Conservation (phyloP, 2,113 vertebrate genomes). For the Octodon degus region DNA sequence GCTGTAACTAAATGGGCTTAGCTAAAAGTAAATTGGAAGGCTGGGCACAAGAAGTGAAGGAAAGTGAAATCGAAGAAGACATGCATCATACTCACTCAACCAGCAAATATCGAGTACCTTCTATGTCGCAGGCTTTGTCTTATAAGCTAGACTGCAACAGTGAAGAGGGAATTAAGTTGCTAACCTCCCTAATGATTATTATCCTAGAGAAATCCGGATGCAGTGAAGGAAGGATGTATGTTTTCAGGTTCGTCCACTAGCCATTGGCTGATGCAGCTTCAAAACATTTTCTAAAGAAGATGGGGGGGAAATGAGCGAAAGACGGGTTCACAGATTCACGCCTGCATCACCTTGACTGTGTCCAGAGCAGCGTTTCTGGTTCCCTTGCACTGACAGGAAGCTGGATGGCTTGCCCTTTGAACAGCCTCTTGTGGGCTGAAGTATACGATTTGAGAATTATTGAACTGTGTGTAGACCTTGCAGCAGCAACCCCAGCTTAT, state of each 20-base stretch:
- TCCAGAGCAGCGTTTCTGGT: not conserved
- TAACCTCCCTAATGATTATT: not conserved
- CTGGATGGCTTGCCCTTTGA: not conserved
- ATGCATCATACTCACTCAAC: not conserved
- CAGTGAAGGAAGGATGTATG: not conserved
- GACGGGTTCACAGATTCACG: not conserved
- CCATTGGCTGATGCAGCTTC: not conserved
- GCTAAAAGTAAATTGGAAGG: not conserved
- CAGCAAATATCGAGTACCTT: not conserved
- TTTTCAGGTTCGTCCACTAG: not conserved
- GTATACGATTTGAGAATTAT: not conserved
- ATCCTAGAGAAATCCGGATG: not conserved
- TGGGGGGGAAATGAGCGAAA: not conserved
- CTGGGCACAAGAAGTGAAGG: not conserved
- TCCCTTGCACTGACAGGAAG: not conserved
- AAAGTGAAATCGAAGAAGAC: not conserved
- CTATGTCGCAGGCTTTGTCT: not conserved
- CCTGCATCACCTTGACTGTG: not conserved
- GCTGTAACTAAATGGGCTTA: not conserved
- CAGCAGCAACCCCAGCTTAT: not conserved
- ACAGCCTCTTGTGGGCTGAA: not conserved
- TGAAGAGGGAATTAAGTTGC: not conserved
- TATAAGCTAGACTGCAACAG: not conserved
- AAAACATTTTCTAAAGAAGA: not conserved
- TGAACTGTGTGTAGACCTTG: not conserved